Base-by-base conservation (phyloP, 2,888 invertebrate species). In the Anagyrus pseudococci region DNA sequence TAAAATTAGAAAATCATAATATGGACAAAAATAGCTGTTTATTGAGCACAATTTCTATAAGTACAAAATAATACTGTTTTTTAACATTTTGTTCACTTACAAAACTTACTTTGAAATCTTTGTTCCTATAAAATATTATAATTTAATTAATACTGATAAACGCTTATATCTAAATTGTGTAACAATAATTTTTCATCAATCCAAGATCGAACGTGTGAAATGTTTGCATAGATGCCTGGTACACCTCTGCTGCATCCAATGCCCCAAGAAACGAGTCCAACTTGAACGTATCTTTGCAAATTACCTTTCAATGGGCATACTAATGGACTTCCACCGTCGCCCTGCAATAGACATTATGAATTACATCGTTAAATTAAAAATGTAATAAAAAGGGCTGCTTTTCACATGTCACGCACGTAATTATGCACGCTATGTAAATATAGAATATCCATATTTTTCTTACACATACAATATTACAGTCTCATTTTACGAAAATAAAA, bases 221-320 rank as follows among this genome's bases (percentile, higher is more conserved):
- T 85, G 74, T 89, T 88, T 0, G 87, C 89, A 75, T 92, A 93
- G 0, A 92, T 90, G 0, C 90, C 92, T 0, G 92, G 92, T 25
- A 86, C 83, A 43, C 84, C 82, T 52, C 84, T 81, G 0, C 90
- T 92, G 72, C 93, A 93, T 0, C 89, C 90, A 67, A 93, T 88
- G n/a, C 93, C 93, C 93, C 92, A 93, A 0, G 92, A 88, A 0
- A 93, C 92, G 40, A 92, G 88, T 37, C 87, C 87, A 33, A 82
- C 84, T 70, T 87, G 87, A 1, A 84, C 83, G 68, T 84, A 73
- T 23, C 84, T 85, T 63, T 81, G 81, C 53, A 89, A 81, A 0
- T 90, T 89, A 69, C 93, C 93, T 1, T 90, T 89, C 13, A 93
- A 81, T 0, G 93, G n/a, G 8, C n/a, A 15, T 41, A 10, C 10